Conservation (phyloP, 2,113 vertebrate genomes). For the Pyrgilauda ruficollis region DNA sequence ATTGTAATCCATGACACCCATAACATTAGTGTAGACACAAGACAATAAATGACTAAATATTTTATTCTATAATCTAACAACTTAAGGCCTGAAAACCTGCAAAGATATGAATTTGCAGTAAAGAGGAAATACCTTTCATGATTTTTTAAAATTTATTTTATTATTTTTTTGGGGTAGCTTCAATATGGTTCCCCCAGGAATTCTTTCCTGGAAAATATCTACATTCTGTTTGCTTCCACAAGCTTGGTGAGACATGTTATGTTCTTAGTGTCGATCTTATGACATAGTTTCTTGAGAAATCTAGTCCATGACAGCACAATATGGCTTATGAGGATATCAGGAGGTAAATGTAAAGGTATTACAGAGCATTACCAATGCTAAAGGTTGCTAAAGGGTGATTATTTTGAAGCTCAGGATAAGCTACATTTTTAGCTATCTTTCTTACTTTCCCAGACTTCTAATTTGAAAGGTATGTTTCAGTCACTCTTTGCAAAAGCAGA, state of each 20-base stretch:
- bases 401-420: neutral
- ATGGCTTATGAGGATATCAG: slow-evolving; percentile 11
- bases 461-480: slow-evolving; percentile 63
- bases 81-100: neutral
- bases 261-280: neutral
- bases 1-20: neutral
- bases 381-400: slow-evolving; percentile 28
- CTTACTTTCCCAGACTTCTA: slow-evolving; percentile 25
- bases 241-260: neutral
- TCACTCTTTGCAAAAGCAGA: slow-evolving; percentile 37
- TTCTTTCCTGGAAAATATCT: neutral
- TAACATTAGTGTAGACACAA: neutral
- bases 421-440: slow-evolving; percentile 16
- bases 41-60: neutral
- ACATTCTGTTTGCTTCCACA: neutral
- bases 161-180: neutral
- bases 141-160: too few relatives aligned
- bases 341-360: slow-evolving; percentile 12
- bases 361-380: slow-evolving; percentile 19
- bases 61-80: neutral
- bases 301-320: neutral
- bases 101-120: neutral
- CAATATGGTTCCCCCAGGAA: neutral
- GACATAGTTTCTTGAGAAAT: neutral
- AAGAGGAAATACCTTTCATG: neutral